Evolutionary conservation across 2,113 vertebrate species (phyloP).

Genomic region (Corythoichthys haematopterus): DNA sequence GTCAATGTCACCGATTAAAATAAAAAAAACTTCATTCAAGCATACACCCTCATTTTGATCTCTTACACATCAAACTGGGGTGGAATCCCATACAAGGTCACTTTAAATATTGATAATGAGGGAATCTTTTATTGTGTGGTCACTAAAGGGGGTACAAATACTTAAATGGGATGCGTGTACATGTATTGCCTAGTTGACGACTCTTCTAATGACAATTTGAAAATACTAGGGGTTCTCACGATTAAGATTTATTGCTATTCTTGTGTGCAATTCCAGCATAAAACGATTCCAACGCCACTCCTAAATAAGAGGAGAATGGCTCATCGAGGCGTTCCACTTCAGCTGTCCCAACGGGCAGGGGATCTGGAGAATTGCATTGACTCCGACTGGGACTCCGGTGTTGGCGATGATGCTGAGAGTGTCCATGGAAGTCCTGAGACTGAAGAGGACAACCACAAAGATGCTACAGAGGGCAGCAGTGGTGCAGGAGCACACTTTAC

Average conservation of each 20-base stretch:
- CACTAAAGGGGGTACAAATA: no score
- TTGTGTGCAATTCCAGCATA: slow-evolving; percentile 43
- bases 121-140: no score
- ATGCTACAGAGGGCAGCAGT: slow-evolving; percentile 18
- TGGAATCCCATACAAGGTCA: no score
- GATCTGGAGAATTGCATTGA: slow-evolving; percentile 71
- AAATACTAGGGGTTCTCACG: neutral
- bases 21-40: no score
- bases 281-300: slow-evolving; percentile 51
- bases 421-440: slow-evolving; percentile 46
- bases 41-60: no score
- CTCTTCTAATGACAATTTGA: neutral
- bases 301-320: slow-evolving; percentile 66
- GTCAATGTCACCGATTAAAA: no score
- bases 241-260: neutral
- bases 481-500: slow-evolving; percentile 69
- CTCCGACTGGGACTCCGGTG: slow-evolving; percentile 83
- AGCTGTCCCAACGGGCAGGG: slow-evolving; percentile 70
- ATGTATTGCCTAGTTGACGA: neutral
- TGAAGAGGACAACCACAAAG: slow-evolving; percentile 23
- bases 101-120: no score
- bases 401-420: slow-evolving; percentile 73
- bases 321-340: slow-evolving; percentile 40
- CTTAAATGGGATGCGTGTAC: no score
- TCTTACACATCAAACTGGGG: no score